Percentiles rank a stretch among this genome's conserved stretches.
Evolutionary conservation across 2,888 invertebrate species (phyloP).

Genomic region (Synergus gifuensis): DNA sequence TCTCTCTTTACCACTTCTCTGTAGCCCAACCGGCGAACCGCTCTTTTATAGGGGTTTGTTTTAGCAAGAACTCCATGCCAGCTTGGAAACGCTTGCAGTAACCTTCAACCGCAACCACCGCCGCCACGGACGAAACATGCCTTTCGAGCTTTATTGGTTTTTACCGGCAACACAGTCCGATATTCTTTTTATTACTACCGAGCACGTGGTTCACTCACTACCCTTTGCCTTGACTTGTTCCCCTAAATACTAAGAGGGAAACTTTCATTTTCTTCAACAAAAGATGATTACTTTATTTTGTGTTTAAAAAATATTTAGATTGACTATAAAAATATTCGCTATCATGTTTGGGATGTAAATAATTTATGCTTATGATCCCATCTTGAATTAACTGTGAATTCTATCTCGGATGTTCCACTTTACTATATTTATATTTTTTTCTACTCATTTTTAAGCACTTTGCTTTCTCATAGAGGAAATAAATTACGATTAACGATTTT

Average conservation of each 20-base stretch:
- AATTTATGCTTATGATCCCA: no score
- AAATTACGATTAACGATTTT: no score
- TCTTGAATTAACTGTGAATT: no score
- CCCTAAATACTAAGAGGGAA: neutral
- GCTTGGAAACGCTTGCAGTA: conserved; percentile 58
- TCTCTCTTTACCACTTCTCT: conserved; percentile 73
- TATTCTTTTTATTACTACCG: conserved; percentile 66
- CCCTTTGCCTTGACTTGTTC: neutral
- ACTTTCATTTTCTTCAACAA: neutral
- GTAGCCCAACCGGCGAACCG: conserved; percentile 67
- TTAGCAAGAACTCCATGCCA: conserved; percentile 69
- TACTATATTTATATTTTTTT: no score
- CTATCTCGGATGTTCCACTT: no score
- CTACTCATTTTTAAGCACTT: no score
- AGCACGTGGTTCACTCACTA: neutral
- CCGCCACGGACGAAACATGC: conserved; percentile 68
- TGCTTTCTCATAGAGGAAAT: no score
- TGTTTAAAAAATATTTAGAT: neutral
- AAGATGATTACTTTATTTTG: neutral
- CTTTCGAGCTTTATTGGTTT: conserved; percentile 75
- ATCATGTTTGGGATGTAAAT: no score
- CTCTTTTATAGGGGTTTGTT: conserved; percentile 72
- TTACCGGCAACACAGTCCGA: conserved; percentile 71
- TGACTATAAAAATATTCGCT: neutral
- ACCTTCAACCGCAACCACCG: conserved; percentile 68